Conservation (phyloP, 2,888 invertebrate species). For the Celastrina argiolus region DNA sequence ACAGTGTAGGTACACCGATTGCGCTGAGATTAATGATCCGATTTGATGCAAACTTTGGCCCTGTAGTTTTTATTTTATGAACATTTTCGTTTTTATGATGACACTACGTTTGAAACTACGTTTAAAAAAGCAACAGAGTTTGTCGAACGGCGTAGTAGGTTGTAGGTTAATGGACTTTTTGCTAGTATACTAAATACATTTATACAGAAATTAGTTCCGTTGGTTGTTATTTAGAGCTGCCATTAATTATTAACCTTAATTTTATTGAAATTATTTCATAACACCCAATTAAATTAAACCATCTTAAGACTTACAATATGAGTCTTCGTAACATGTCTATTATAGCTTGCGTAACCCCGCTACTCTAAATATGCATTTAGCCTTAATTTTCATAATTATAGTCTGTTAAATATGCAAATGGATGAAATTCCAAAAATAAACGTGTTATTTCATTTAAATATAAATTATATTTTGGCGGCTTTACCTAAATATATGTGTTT, state of each 20-base stretch:
- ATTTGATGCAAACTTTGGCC: too few relatives aligned
- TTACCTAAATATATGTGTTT: background rate
- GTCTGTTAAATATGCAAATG: background rate
- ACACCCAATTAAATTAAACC: background rate
- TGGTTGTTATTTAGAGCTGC: background rate
- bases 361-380: background rate
- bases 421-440: background rate
- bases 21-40: too few relatives aligned
- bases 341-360: conserved; percentile 12
- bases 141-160: too few relatives aligned
- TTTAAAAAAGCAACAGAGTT: too few relatives aligned
- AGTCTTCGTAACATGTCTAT: background rate
- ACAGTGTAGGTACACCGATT: too few relatives aligned
- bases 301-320: background rate
- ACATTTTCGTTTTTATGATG: too few relatives aligned
- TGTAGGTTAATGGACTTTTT: too few relatives aligned
- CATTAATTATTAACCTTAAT: conserved; percentile 3
- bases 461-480: background rate
- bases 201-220: background rate
- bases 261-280: conserved; percentile 27
- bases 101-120: too few relatives aligned
- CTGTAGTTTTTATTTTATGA: too few relatives aligned
- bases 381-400: background rate
- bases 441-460: background rate
- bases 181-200: background rate